Conservation (phyloP, 2,113 vertebrate species). For the Bettongia penicillata region DNA sequence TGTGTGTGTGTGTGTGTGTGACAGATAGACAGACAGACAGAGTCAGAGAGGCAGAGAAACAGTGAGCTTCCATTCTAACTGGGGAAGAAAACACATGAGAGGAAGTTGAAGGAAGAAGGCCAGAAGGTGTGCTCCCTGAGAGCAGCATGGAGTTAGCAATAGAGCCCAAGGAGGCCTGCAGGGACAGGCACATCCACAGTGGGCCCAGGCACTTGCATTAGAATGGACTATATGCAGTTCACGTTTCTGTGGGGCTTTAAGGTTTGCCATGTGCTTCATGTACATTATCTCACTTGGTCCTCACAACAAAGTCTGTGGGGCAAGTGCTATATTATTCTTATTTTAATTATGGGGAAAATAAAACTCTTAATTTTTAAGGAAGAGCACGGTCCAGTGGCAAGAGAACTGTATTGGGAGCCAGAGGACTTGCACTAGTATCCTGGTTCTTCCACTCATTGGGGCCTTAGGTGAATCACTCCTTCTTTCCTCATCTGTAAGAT, state of each 20-base stretch:
- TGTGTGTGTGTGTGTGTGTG: too few species aligned
- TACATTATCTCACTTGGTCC: background rate
- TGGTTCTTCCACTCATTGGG: background rate
- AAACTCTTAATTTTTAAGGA: background rate
- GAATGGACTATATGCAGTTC: too few species aligned
- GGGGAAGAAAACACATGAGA: background rate
- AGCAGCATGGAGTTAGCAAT: background rate
- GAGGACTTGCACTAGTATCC: background rate
- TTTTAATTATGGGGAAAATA: background rate
- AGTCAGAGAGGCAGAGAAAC: background rate
- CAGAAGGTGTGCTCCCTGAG: background rate
- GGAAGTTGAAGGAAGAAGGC: background rate
- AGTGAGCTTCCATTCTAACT: background rate
- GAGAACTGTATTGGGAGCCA: background rate
- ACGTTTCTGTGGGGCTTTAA: background rate
- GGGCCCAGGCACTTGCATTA: too few species aligned
- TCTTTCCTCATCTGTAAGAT: background rate
- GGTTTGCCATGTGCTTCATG: background rate
- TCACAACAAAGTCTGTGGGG: background rate
- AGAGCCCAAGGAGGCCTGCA: background rate
- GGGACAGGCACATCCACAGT: too few species aligned
- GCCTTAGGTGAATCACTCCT: too few species aligned
- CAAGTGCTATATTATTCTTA: background rate
- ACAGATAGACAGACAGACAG: background rate
- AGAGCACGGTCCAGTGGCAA: background rate